Conservation (phyloP, 2,888 invertebrate species). For the Amphipyra berbera region DNA sequence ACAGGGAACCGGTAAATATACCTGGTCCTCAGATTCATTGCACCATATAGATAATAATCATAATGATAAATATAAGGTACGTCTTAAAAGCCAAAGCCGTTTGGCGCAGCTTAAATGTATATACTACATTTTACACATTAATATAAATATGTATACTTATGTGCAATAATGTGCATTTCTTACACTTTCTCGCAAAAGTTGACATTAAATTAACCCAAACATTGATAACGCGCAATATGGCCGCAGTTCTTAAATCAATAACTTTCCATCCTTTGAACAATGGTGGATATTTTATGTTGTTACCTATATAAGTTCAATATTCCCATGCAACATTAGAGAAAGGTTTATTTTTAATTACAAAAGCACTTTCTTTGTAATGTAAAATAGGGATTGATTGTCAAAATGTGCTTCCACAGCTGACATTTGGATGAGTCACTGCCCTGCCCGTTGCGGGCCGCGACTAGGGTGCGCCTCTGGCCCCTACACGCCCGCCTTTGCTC, state of each 20-base stretch:
- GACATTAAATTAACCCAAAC: constrained; percentile 5
- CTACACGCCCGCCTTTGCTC: constrained; percentile 35
- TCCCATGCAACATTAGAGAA: neutral
- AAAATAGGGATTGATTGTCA: constrained; percentile 58
- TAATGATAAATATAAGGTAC: no score
- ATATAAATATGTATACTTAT: no score
- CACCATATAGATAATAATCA: no score
- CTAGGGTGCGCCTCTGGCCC: constrained; percentile 59
- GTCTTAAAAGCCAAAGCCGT: no score
- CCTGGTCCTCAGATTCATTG: no score
- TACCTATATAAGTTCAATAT: neutral
- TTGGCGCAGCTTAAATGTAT: no score
- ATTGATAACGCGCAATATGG: constrained; percentile 3
- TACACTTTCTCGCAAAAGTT: constrained; percentile 4
- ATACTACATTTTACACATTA: no score
- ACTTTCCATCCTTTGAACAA: constrained; percentile 10
- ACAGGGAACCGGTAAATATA: no score
- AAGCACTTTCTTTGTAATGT: constrained; percentile 15
- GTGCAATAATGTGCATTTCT: no score
- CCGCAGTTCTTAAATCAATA: constrained; percentile 10
- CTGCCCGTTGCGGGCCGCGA: constrained; percentile 45
- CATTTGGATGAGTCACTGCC: constrained; percentile 70
- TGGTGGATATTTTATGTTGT: constrained; percentile 2
- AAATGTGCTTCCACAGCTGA: constrained; percentile 60
- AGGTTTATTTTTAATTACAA: constrained; percentile 13